Base-by-base conservation (phyloP, 92 coral and sea anemone species). In the Isaurus tuberculatus region DNA sequence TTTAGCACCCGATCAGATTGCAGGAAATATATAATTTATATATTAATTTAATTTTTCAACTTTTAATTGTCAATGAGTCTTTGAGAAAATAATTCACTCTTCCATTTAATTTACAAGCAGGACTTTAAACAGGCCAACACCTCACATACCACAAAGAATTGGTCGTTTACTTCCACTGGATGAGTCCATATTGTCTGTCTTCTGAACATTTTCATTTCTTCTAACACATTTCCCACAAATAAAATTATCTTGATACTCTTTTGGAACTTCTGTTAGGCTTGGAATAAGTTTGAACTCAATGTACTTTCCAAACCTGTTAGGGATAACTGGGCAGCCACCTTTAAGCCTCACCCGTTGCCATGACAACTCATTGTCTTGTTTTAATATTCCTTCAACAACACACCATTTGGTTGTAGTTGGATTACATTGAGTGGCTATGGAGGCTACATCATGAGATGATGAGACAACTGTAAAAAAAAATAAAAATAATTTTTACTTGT, bases 281-380 rank as follows among this genome's bases (percentile, higher is more conserved):
- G 98, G 98, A 23, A 81, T 83, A 78, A 95, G 84, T 0, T 89
- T 85, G 72, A 95, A 95, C n/a, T 77, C 79, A 27, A 93, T 88
- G 37, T 88, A 83, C 68, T 86, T 93, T 44, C 97, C 98, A 86
- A 90, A 94, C 36, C 94, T 87, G 87, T 95, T 94, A 25, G 95
- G 90, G 25, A 95, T 88, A 58, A 94, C 89, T 26, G 98, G 93
- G 27, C 91, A 82, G 11, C 98, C 98, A 30, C 98, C 98, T 53
- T 86, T 64, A 3, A 95, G 91, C 44, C 83, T 81, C 23, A 95
- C 88, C 19, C 28, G 83, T 37, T 75, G 88, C 98, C 98, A 95
- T 27, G 82, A 30, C 36, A 72, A 43, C 42, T 90, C 91, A 10
- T 79, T 88, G 49, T 91, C 95, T 72, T 88, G 89, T 74, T 91